These are phyloP conservation scores for Temnothorax unifasciatus DNA, from an alignment of 2,888 invertebrate species.

Conservation along the genomic window DNA sequence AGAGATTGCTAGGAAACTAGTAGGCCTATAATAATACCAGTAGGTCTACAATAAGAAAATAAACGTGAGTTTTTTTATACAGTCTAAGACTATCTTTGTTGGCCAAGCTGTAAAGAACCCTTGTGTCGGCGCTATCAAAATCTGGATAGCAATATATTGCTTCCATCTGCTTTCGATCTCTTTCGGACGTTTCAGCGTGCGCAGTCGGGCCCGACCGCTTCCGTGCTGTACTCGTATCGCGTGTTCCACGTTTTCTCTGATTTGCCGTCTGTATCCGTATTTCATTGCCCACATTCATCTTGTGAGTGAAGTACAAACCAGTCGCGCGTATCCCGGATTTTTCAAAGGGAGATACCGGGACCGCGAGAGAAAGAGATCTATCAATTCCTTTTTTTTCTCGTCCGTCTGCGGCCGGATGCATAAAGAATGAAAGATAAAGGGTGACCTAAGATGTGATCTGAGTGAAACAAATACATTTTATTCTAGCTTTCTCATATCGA, in stretches of 20 bases:
- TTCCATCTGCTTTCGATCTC: conserved; percentile 41
- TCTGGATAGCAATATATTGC: conserved; percentile 32
- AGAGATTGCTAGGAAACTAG: not conserved
- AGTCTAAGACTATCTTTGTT: not conserved
- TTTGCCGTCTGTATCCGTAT: conserved; percentile 30
- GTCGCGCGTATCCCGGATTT: conserved; percentile 38
- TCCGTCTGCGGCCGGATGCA: conserved; percentile 26
- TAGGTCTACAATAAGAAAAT: not conserved
- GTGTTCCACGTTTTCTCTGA: conserved; percentile 19
- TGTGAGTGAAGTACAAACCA: not conserved
- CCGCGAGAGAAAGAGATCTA: conserved; percentile 12
- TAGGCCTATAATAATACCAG: not conserved
- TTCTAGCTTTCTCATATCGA: not conserved
- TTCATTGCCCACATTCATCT: conserved; percentile 43
- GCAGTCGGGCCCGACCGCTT: conserved; percentile 15
- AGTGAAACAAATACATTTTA: not conserved
- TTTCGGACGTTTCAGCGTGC: conserved; percentile 24
- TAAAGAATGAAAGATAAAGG: not conserved
- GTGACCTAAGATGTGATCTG: not conserved
- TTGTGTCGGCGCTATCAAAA: conserved; percentile 37
- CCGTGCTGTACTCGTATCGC: conserved; percentile 22
- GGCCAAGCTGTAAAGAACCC: conserved; percentile 16
- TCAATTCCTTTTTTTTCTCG: not conserved
- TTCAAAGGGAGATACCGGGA: conserved; percentile 5
- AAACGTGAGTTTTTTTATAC: not conserved